These are phyloP conservation scores for Calyptommatus sinebrachiatus DNA, from an alignment of 2,113 vertebrate species.

Conservation along the genomic window DNA sequence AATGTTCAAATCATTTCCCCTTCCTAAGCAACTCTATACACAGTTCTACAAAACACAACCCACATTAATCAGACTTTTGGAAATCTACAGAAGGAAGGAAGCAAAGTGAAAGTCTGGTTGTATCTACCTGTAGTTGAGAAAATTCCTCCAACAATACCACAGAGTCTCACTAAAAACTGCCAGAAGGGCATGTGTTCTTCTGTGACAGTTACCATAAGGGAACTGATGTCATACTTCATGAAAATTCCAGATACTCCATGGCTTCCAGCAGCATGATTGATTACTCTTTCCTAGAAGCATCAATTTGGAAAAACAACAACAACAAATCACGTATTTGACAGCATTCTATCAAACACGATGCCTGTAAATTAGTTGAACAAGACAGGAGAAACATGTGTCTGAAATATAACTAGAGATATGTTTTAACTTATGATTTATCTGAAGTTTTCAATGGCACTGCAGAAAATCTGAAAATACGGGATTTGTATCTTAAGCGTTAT, in stretches of 20 bases:
- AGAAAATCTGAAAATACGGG: too few species aligned
- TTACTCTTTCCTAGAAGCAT: slow-evolving; percentile 79
- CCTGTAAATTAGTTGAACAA: background rate
- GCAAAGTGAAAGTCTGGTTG: background rate
- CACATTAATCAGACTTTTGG: too few species aligned
- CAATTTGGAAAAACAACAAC: background rate
- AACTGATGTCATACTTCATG: slow-evolving; percentile 97
- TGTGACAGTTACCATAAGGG: slow-evolving; percentile 94
- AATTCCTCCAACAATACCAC: slow-evolving; percentile 96
- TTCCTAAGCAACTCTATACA: too few species aligned
- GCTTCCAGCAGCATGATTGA: slow-evolving; percentile 95
- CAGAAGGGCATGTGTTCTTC: slow-evolving; percentile 98
- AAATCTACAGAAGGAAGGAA: too few species aligned
- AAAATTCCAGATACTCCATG: slow-evolving; percentile 98
- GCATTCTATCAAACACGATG: background rate
- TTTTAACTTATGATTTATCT: too few species aligned
- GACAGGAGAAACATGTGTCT: background rate
- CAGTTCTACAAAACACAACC: too few species aligned
- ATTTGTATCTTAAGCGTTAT: too few species aligned
- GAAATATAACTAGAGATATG: too few species aligned
- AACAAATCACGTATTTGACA: background rate
- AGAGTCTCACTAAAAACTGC: slow-evolving; percentile 94
- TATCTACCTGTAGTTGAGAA: slow-evolving; percentile 92
- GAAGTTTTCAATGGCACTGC: too few species aligned
- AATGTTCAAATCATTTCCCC: too few species aligned